phyloP scores from a whole-genome alignment of 92 coral and sea anemone species.

The Isaurus tuberculatus region DNA sequence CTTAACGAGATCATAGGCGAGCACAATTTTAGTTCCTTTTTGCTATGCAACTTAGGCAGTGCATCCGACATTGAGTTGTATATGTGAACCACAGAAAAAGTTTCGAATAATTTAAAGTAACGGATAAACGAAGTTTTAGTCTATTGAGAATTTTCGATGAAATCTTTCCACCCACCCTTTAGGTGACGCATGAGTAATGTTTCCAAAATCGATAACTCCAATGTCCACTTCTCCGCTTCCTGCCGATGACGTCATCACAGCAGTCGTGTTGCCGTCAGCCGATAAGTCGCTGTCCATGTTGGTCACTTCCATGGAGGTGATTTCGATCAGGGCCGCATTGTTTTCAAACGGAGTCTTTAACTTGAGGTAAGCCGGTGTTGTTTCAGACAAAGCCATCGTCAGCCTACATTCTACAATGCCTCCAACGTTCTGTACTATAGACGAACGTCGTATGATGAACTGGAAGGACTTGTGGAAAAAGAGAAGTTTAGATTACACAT shows the following conservation, averaged over 20 bases:
- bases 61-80: no score
- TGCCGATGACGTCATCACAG: slow-evolving; percentile 59
- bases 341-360: slow-evolving; percentile 61
- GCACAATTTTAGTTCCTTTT: no score
- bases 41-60: no score
- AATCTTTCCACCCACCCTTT: neutral
- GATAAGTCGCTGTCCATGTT: slow-evolving; percentile 26
- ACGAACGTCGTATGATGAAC: slow-evolving; percentile 8
- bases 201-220: slow-evolving; percentile 65
- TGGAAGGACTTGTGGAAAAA: slow-evolving; percentile 13
- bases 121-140: neutral
- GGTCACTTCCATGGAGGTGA: slow-evolving; percentile 43
- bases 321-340: slow-evolving; percentile 58
- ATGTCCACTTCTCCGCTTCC: slow-evolving; percentile 61
- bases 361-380: slow-evolving; percentile 32
- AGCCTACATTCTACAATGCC: neutral
- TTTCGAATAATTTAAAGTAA: no score
- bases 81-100: no score
- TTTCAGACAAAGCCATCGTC: slow-evolving; percentile 22
- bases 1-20: no score
- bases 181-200: slow-evolving; percentile 48
- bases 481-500: neutral
- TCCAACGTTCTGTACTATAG: slow-evolving; percentile 8
- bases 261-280: slow-evolving; percentile 51
- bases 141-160: neutral